Conservation (phyloP, 1,140 invertebrate species). For the Akabosia matsudoensis region DNA sequence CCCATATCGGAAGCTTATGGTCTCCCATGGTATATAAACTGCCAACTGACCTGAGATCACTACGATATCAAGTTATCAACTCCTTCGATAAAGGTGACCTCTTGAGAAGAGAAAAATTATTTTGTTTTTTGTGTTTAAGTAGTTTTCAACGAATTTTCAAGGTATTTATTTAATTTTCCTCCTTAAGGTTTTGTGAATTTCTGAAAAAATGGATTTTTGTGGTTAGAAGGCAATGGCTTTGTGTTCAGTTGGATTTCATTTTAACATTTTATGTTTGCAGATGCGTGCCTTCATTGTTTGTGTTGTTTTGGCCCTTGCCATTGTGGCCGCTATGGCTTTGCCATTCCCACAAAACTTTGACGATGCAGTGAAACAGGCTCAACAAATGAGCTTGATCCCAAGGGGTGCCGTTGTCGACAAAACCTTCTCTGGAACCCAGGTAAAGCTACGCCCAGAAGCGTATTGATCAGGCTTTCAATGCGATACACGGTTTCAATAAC, state of each 20-base stretch:
- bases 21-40: neutral
- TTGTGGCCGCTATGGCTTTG: conserved; percentile 31
- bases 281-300: conserved; percentile 34
- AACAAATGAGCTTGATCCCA: conserved; percentile 38
- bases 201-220: neutral
- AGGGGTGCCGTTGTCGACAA: conserved; percentile 34
- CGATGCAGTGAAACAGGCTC: conserved; percentile 38
- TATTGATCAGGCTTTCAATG: no score
- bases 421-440: conserved; percentile 38
- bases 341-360: conserved; percentile 36
- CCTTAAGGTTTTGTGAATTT: neutral
- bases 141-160: neutral
- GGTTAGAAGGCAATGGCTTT: neutral
- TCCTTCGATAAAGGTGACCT: neutral
- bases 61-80: neutral
- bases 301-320: conserved; percentile 28
- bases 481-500: neutral
- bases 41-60: neutral
- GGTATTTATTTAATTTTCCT: neutral
- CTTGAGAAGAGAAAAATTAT: neutral
- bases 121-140: neutral
- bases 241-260: neutral
- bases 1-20: neutral
- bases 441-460: no score
- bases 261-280: conserved; percentile 15